Evolutionary conservation across 2,888 invertebrate genomes (phyloP).

Genomic region (Corbicula japonica): DNA sequence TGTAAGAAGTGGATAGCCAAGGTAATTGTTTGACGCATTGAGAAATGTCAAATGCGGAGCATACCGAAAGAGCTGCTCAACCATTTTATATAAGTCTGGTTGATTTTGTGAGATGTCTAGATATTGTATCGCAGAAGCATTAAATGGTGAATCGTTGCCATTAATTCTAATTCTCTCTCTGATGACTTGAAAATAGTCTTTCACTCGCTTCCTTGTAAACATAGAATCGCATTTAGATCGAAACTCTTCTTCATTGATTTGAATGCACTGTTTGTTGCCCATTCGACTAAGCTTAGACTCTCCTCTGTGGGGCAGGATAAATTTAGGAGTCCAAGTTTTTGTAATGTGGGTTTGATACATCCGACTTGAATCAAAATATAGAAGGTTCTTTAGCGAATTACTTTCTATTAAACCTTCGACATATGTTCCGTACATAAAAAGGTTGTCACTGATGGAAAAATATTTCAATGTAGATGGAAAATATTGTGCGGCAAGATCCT

Average conservation of each 20-base stretch:
- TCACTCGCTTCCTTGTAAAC: conserved; percentile 1
- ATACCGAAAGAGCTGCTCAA: not conserved
- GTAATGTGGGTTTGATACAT: conserved; percentile 28
- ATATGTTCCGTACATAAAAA: conserved; percentile 21
- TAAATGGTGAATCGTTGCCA: not conserved
- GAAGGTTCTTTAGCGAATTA: not conserved
- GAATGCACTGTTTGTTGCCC: not conserved
- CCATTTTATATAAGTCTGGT: conserved; percentile 2
- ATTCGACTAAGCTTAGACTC: not conserved
- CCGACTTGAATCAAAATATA: conserved; percentile 20
- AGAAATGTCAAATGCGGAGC: not conserved
- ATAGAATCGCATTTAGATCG: not conserved
- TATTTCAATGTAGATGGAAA: conserved; percentile 13
- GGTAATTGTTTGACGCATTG: conserved; percentile 22
- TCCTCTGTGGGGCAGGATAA: not conserved
- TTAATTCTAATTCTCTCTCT: not conserved
- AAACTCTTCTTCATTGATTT: not conserved
- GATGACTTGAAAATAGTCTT: conserved; percentile 4
- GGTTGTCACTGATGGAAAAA: conserved; percentile 21
- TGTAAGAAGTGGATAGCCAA: conserved; percentile 24
- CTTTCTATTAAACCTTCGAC: not conserved
- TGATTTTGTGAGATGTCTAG: conserved; percentile 30
- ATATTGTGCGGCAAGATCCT: not conserved
- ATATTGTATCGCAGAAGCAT: not conserved
- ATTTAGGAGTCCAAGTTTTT: no score